Percentiles rank a stretch among this genome's conserved stretches.
Evolutionary conservation across 2,797 vertebrate genomes (phyloP).

Genomic region (Thunnus albacares): DNA sequence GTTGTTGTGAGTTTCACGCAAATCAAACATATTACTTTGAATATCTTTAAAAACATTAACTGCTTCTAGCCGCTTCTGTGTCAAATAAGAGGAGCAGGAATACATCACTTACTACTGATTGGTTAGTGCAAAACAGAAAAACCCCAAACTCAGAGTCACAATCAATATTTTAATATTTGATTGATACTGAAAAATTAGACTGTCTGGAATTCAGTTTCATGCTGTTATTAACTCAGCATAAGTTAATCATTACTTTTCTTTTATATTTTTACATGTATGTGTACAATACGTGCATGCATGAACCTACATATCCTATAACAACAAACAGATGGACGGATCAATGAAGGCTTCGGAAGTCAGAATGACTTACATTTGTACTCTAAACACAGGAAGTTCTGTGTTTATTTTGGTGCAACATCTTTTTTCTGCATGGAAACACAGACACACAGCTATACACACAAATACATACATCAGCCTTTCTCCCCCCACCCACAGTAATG

Average conservation of each 20-base stretch:
- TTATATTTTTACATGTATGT: neutral
- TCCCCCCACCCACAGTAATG: conserved; percentile 61
- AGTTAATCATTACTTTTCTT: no score
- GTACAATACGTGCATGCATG: neutral
- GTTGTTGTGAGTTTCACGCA: neutral
- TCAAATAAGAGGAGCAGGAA: no score
- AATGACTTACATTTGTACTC: neutral
- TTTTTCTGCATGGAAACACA: conserved; percentile 49
- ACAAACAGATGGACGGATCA: neutral
- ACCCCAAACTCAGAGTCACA: neutral
- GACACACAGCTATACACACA: neutral
- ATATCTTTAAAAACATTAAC: no score
- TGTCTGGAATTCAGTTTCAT: neutral
- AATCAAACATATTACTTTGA: neutral
- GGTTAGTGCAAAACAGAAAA: neutral
- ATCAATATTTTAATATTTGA: neutral
- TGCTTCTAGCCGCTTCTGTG: no score
- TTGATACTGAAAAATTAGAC: neutral
- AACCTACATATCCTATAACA: neutral
- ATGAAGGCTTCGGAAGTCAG: neutral
- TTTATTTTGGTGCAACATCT: conserved; percentile 13
- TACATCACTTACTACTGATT: no score
- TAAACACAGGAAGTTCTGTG: conserved; percentile 38
- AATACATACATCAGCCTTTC: neutral
- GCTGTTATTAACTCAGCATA: neutral